These are phyloP conservation scores for Aleiodes sp. DNA, from an alignment of 1,140 invertebrate genomes.

Conservation along the genomic window DNA sequence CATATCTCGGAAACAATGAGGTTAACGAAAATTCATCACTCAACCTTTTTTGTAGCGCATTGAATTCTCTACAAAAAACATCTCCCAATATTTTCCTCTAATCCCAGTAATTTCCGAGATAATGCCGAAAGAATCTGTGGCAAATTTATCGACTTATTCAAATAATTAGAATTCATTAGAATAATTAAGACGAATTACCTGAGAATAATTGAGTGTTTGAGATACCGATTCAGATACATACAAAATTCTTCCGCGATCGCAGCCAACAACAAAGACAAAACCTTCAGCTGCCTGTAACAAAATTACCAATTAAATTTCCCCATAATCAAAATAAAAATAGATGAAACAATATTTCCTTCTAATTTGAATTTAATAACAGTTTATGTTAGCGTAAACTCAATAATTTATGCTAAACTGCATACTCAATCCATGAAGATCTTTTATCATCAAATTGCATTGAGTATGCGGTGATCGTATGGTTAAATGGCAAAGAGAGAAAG, in stretches of 20 bases:
- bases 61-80: too few species aligned
- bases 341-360: constrained; percentile 16
- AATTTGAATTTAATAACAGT: too few species aligned
- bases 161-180: too few species aligned
- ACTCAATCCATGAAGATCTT: neutral
- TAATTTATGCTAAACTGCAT: too few species aligned
- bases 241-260: constrained; percentile 88
- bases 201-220: constrained; percentile 84
- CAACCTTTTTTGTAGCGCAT: too few species aligned
- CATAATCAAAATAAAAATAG: constrained; percentile 22
- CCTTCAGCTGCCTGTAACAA: constrained; percentile 82
- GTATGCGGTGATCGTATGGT: neutral
- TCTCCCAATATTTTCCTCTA: too few species aligned
- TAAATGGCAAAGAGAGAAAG: constrained; percentile 17
- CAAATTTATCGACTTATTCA: too few species aligned
- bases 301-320: neutral
- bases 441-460: neutral
- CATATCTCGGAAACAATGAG: too few species aligned
- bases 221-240: constrained; percentile 93
- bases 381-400: too few species aligned
- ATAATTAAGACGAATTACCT: constrained; percentile 71
- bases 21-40: too few species aligned
- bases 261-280: constrained; percentile 93
- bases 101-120: too few species aligned
- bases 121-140: too few species aligned